Conservation (phyloP, 2,888 invertebrate genomes). For the Agonopterix arenella region DNA sequence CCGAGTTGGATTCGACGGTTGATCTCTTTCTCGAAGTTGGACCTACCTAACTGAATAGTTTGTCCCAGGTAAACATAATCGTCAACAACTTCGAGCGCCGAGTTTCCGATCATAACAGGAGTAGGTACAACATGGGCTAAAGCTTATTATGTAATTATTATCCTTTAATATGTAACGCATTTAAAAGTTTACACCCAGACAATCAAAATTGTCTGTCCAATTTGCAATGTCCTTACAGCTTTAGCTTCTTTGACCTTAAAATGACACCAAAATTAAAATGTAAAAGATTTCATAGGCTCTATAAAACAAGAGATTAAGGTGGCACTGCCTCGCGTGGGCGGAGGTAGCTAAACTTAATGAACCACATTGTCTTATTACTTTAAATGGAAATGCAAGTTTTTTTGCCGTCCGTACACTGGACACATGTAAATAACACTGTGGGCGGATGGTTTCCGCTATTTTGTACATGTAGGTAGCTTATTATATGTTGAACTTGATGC, state of each 20-base stretch:
- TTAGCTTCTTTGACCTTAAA: neutral
- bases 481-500: neutral
- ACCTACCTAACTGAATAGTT: too few relatives aligned
- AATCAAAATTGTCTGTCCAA: too few relatives aligned
- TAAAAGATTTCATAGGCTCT: constrained; percentile 12
- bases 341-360: constrained; percentile 57
- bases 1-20: too few relatives aligned
- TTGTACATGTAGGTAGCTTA: constrained; percentile 23
- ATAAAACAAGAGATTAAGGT: constrained; percentile 28
- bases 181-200: too few relatives aligned
- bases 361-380: constrained; percentile 71
- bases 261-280: neutral
- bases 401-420: constrained; percentile 41
- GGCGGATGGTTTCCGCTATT: constrained; percentile 54
- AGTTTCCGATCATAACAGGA: too few relatives aligned
- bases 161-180: too few relatives aligned
- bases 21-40: too few relatives aligned
- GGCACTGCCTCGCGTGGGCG: constrained; percentile 41
- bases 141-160: too few relatives aligned
- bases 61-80: too few relatives aligned
- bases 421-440: constrained; percentile 54
- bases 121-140: too few relatives aligned
- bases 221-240: too few relatives aligned
- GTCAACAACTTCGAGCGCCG: too few relatives aligned
- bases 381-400: constrained; percentile 56